Evolutionary conservation across 2,888 invertebrate genomes (phyloP).

Genomic region (Ischnus inquisitorius): DNA sequence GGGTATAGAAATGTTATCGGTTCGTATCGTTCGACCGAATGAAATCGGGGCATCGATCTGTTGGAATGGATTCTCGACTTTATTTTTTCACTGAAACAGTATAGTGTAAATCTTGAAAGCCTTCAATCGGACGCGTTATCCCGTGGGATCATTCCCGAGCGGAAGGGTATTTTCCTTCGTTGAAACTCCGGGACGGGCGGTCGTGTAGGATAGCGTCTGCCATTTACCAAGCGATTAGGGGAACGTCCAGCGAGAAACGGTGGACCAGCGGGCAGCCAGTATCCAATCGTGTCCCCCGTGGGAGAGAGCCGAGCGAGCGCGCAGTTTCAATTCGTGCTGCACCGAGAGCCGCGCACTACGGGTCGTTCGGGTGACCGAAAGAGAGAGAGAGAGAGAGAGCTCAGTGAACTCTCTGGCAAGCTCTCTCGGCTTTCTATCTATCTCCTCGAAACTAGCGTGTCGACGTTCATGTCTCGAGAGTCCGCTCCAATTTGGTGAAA

Average conservation of each 20-base stretch:
- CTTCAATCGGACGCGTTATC: constrained; percentile 46
- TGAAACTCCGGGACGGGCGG: constrained; percentile 34
- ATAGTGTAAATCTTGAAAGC: constrained; percentile 29
- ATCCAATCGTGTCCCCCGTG: constrained; percentile 59
- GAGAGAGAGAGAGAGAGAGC: constrained; percentile 27
- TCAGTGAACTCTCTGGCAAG: constrained; percentile 2
- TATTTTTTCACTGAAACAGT: constrained; percentile 13
- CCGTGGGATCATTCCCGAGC: constrained; percentile 38
- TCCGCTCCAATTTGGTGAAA: constrained; percentile 58
- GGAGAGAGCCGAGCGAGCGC: constrained; percentile 47
- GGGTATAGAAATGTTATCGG: neutral
- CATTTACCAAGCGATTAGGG: constrained; percentile 65
- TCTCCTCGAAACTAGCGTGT: constrained; percentile 52
- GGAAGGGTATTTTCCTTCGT: constrained; percentile 45
- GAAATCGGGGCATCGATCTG: constrained; percentile 17
- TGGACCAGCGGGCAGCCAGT: constrained; percentile 28
- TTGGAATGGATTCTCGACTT: constrained; percentile 5
- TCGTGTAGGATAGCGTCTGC: constrained; percentile 38
- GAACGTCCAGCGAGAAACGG: constrained; percentile 33
- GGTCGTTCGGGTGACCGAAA: constrained; percentile 33
- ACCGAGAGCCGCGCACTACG: constrained; percentile 12
- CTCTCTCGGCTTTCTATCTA: constrained; percentile 26
- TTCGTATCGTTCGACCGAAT: neutral
- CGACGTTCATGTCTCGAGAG: constrained; percentile 63
- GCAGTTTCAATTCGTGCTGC: constrained; percentile 62